phyloP scores from a whole-genome alignment of 1,140 invertebrate species.

The Drosophila repletoides region DNA sequence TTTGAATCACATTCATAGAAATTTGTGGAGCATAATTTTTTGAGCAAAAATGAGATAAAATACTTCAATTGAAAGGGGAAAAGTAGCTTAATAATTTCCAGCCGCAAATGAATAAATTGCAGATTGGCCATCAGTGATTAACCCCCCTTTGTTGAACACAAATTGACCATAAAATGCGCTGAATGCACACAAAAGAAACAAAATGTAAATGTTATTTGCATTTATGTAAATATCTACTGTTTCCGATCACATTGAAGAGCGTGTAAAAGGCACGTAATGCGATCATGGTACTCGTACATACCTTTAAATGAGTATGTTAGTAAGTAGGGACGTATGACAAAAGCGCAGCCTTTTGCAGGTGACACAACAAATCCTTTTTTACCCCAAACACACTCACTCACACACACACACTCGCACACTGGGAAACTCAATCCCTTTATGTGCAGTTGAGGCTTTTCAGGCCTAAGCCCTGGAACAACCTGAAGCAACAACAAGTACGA shows the following conservation, averaged over 20 bases:
- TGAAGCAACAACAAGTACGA: constrained; percentile 21
- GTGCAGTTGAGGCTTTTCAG: constrained; percentile 50
- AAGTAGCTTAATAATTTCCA: too few species aligned
- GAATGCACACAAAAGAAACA: constrained; percentile 24
- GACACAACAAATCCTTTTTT: constrained; percentile 35
- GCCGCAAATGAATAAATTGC: too few species aligned
- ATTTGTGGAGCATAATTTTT: too few species aligned
- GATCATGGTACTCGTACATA: constrained; percentile 44
- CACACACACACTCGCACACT: background rate
- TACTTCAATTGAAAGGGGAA: too few species aligned
- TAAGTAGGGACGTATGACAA: constrained; percentile 6
- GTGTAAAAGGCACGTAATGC: constrained; percentile 57
- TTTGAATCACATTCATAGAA: too few species aligned
- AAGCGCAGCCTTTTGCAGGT: constrained; percentile 11
- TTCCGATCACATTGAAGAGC: constrained; percentile 56
- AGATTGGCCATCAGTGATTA: constrained; percentile 6
- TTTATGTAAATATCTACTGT: constrained; percentile 44
- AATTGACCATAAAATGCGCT: constrained; percentile 19
- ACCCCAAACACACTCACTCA: background rate
- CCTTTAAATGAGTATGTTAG: background rate
- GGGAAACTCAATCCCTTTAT: constrained; percentile 48
- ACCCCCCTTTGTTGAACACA: background rate
- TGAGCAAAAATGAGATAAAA: too few species aligned
- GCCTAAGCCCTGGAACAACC: constrained; percentile 44
- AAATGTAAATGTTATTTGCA: constrained; percentile 16